Evolutionary conservation across 2,113 vertebrate species (phyloP), one percentile per base, ranked within the genome.

Genomic region (Hystrix cristata): DNA sequence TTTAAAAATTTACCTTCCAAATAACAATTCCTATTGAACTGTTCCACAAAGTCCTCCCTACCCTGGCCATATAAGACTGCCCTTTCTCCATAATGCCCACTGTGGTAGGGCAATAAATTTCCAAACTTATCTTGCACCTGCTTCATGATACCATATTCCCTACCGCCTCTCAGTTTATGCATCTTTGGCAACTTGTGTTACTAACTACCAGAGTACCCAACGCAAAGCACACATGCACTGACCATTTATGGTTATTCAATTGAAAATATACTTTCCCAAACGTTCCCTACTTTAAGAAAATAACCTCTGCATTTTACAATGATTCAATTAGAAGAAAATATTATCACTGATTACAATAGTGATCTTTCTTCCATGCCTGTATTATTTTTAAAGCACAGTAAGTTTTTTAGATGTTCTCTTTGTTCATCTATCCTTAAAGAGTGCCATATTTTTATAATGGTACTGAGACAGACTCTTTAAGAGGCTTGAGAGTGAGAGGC

Each of bases 391-490:
- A 91, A 62, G 1, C 38, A 64, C 18, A 81, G 14, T 48, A 87
- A 83, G 27, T 79, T 64, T 89, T 97, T 96, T 87, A 81, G 53
- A 90, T 84, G 90, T 96, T 95, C 31, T 94, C 62, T 97, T 95
- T 97, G 80, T 81, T 94, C 71, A 87, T 14, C 80, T n/a, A 87
- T 11, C 10, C 84, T 96, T 92, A 57, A 96, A 69, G 34, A 31
- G 31, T n/a, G 57, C 38, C 65, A 57, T 34, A 13, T 65, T 21
- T 18, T 62, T n/a, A 74, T 67, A 88, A 93, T 82, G 11, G 48
- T 55, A 96, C 15, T 57, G 34, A 92, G 55, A 80, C 46, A 91
- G n/a, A 91, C 25, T 48, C 48, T 95, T 87, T 87, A 57, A 57
- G 72, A 83, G 55, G 34, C n/a, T 90, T 95, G 64, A 55, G 69